A percentile compares a stretch with the other conserved stretches of the same genome.
These are phyloP conservation scores for Pelecanoides urinatrix DNA, from an alignment of 2,113 vertebrate species.

Conservation along the genomic window DNA sequence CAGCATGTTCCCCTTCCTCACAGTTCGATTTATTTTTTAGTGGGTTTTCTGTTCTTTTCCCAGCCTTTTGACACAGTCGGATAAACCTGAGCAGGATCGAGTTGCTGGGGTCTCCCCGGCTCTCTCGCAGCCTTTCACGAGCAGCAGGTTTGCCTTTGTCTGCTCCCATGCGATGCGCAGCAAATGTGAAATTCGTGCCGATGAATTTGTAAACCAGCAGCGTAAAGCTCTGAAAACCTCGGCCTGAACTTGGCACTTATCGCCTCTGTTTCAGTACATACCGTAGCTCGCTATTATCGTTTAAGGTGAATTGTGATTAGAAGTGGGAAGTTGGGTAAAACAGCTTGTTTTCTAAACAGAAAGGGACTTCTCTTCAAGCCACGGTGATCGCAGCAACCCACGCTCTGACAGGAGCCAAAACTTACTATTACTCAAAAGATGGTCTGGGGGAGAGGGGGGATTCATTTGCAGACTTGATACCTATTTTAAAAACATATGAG, in stretches of 20 bases:
- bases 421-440: background rate
- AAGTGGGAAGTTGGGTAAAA: background rate
- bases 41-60: background rate
- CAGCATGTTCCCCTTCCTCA: background rate
- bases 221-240: background rate
- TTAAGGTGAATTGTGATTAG: background rate
- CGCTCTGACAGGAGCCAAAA: background rate
- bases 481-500: background rate
- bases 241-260: background rate
- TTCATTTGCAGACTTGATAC: background rate
- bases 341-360: background rate
- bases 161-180: accelerated
- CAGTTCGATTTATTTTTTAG: background rate
- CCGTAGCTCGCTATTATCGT: accelerated
- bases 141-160: background rate
- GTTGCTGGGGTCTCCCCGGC: accelerated
- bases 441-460: background rate
- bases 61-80: background rate
- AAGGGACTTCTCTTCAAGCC: background rate
- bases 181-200: accelerated
- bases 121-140: background rate
- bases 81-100: background rate
- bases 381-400: accelerated
- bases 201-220: background rate
- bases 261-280: background rate